A percentile compares a stretch with the other conserved stretches of the same genome.
Conservation (phyloP, 1,140 invertebrate genomes). For the Papilio machaon region DNA sequence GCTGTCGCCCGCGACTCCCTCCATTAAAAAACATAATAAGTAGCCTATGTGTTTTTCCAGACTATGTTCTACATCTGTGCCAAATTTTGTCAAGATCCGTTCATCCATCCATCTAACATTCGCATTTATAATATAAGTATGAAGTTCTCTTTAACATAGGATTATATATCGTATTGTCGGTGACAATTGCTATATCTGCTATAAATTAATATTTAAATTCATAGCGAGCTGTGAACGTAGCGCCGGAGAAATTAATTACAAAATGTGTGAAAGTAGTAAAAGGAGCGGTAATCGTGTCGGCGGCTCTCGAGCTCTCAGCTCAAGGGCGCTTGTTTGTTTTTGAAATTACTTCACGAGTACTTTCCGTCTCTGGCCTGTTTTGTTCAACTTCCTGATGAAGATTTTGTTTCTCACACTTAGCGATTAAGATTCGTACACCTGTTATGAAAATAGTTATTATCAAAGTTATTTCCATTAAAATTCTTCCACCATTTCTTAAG, state of each 20-base stretch:
- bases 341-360: conserved; percentile 35
- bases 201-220: neutral
- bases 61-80: too few relatives aligned
- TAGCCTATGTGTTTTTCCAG: too few relatives aligned
- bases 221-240: neutral
- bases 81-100: too few relatives aligned
- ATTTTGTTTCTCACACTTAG: conserved; percentile 33
- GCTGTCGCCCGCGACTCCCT: too few relatives aligned
- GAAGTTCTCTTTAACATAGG: too few relatives aligned
- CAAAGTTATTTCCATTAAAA: neutral
- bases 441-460: neutral
- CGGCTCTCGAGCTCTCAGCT: conserved; percentile 27
- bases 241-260: conserved; percentile 32
- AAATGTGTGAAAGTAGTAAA: conserved; percentile 37
- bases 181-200: too few relatives aligned
- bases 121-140: too few relatives aligned
- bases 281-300: conserved; percentile 36
- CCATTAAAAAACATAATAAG: too few relatives aligned
- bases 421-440: conserved; percentile 2
- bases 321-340: conserved; percentile 37
- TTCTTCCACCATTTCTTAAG: neutral
- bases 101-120: too few relatives aligned
- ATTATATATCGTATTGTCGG: too few relatives aligned
- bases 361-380: conserved; percentile 36
- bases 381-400: conserved; percentile 32